phyloP scores from a whole-genome alignment of 30 jellyfish, hydroid and myxozoan genomes.

The Aurelia sp. region DNA sequence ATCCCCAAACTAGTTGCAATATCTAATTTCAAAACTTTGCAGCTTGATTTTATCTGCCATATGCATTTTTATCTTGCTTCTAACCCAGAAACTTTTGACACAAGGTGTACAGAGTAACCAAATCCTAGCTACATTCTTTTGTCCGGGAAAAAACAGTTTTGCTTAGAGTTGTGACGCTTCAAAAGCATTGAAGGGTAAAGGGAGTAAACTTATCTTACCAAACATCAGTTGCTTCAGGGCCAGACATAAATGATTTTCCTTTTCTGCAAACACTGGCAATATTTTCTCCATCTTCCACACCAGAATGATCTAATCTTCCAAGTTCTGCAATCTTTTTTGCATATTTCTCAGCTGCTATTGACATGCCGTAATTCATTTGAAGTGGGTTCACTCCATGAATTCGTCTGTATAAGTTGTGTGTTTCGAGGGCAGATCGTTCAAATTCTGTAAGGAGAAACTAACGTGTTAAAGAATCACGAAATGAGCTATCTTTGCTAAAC shows the following conservation, averaged over 20 bases:
- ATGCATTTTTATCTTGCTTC: too few relatives aligned
- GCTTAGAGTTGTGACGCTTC: too few relatives aligned
- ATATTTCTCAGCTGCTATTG: conserved; percentile 86
- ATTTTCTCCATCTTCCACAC: conserved; percentile 96
- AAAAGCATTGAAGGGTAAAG: too few relatives aligned
- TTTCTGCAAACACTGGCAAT: conserved; percentile 93
- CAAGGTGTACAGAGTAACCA: too few relatives aligned
- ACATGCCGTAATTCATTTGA: conserved; percentile 72
- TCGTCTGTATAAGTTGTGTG: conserved; percentile 90
- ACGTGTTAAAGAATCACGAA: too few relatives aligned
- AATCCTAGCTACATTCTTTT: too few relatives aligned
- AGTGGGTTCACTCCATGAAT: conserved; percentile 74
- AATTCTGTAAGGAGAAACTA: conserved; percentile 48
- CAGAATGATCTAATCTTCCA: conserved; percentile 88
- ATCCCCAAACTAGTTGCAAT: too few relatives aligned
- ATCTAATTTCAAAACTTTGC: too few relatives aligned
- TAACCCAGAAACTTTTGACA: too few relatives aligned
- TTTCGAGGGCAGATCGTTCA: conserved; percentile 71
- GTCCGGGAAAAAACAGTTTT: too few relatives aligned
- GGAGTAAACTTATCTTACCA: conserved; percentile 57
- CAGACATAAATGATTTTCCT: conserved; percentile 78
- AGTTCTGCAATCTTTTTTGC: conserved; percentile 89
- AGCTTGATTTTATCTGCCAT: too few relatives aligned
- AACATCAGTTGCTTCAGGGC: conserved; percentile 86
- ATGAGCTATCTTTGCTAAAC: too few relatives aligned